phyloP scores from a whole-genome alignment of 2,113 vertebrate genomes.

The Eulemur rufifrons region DNA sequence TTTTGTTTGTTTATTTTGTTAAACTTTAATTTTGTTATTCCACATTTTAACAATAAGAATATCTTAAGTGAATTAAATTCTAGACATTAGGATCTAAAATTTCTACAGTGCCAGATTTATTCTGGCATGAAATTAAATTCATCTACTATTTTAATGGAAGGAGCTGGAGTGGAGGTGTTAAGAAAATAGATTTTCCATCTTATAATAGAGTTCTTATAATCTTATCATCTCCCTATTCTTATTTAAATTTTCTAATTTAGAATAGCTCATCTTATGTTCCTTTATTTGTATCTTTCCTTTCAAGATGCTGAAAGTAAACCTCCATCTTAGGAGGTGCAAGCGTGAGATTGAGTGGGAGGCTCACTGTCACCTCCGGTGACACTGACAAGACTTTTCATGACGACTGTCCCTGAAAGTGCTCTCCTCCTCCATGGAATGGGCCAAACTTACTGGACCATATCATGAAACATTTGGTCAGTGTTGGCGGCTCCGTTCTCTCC shows the following conservation, averaged over 20 bases:
- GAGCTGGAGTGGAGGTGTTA: too few species aligned
- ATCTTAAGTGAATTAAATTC: not conserved
- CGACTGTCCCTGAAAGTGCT: not conserved
- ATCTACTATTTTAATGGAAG: not conserved
- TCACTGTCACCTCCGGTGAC: not conserved
- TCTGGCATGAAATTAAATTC: not conserved
- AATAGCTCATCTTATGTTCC: not conserved
- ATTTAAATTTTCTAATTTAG: not conserved
- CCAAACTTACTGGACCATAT: not conserved
- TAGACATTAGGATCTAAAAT: not conserved
- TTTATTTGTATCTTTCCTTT: not conserved
- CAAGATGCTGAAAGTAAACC: not conserved
- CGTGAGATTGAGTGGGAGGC: not conserved
- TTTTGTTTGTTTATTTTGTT: not conserved
- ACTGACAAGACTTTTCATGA: not conserved
- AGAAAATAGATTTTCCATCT: too few species aligned
- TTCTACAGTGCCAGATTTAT: not conserved
- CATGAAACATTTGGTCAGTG: not conserved
- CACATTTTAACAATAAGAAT: not conserved
- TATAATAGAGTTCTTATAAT: not conserved
- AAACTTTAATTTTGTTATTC: constrained; percentile 21
- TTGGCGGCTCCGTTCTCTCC: not conserved
- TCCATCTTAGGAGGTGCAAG: not conserved
- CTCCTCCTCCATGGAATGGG: not conserved
- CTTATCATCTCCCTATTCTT: not conserved